Base-by-base conservation (phyloP, 1,140 invertebrate species). In the Drosophila kanapiae region DNA sequence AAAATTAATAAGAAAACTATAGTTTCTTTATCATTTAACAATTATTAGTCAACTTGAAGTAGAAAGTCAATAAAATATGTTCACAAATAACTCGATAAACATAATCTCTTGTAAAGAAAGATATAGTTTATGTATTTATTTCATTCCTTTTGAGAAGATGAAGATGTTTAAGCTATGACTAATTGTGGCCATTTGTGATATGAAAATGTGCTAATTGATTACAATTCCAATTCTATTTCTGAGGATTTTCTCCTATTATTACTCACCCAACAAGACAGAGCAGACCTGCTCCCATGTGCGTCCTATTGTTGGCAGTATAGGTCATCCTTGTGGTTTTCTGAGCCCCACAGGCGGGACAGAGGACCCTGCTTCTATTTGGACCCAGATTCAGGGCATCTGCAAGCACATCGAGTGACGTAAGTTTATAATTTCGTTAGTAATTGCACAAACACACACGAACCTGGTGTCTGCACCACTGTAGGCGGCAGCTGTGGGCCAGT, bases 201-300 rank as follows among this genome's bases (percentile, higher is more conserved):
- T 38, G 8, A 37, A 35, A 31, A 11, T 4, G 11, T 38, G 53
- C 35, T 54, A 54, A 54, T 54, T 54, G 13, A 38, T 8, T 33
- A 5, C n/a, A 0, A 53, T 16, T 33, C 14, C 6, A 6, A 53
- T 14, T 54, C 2, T 23, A 14, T 6, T 37, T 23, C 1, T 14
- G 35, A 2, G 13, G 16, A 8, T 14, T 54, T 9, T 14, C 13
- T 14, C 13, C 16, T 7, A 9, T 23, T n/a, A 27, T 56, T 56
- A 80, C 90, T 91, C 92, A 95, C 95, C 93, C 93, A 14, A 95
- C 75, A 14, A 95, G 13, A 75, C 95, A 96, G 5, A 95, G 83
- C 6, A 95, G n/a, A 6, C 94, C 77, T 3, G 95, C 95, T 56
- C 95, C 93, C 0, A 95, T 49, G 76, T 96, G 95, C 9, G 95